Evolutionary conservation across 2,888 invertebrate genomes (phyloP).

Genomic region (Myopa tessellatipennis): DNA sequence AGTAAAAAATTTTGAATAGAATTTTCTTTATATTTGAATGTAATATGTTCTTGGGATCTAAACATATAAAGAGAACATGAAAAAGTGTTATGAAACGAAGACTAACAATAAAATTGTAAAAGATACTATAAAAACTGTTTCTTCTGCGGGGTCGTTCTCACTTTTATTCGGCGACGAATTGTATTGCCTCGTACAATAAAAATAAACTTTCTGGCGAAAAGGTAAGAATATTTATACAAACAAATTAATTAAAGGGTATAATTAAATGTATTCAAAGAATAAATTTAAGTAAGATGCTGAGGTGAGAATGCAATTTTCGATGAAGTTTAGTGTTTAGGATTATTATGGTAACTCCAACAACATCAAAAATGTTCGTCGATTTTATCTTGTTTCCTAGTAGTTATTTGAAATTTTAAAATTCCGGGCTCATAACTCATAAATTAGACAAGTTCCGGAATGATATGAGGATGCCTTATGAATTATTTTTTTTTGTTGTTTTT

Average conservation of each 20-base stretch:
- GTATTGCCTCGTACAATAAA: neutral
- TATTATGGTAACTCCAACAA: too few relatives aligned
- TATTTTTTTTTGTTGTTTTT: too few relatives aligned
- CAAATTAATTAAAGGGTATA: neutral
- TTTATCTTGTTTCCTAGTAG: too few relatives aligned
- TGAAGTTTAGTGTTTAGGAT: too few relatives aligned
- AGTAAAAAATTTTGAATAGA: neutral
- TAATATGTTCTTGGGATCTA: neutral
- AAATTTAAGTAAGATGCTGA: too few relatives aligned
- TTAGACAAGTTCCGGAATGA: too few relatives aligned
- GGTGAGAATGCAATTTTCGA: too few relatives aligned
- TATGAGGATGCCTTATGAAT: too few relatives aligned
- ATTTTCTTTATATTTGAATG: neutral
- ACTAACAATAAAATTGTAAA: neutral
- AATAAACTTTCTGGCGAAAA: neutral
- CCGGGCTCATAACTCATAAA: too few relatives aligned
- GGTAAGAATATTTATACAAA: conserved; percentile 13
- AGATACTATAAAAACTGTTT: conserved; percentile 33
- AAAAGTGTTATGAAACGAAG: neutral
- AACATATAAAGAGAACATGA: neutral
- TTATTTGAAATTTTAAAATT: too few relatives aligned
- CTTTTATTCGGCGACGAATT: conserved; percentile 23
- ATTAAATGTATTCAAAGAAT: neutral
- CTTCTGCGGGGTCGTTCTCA: conserved; percentile 28
- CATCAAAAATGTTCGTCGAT: too few relatives aligned